Evolutionary conservation across 2,888 invertebrate species (phyloP), one percentile per base, ranked within the genome.

Genomic region (Athalia cordata): DNA sequence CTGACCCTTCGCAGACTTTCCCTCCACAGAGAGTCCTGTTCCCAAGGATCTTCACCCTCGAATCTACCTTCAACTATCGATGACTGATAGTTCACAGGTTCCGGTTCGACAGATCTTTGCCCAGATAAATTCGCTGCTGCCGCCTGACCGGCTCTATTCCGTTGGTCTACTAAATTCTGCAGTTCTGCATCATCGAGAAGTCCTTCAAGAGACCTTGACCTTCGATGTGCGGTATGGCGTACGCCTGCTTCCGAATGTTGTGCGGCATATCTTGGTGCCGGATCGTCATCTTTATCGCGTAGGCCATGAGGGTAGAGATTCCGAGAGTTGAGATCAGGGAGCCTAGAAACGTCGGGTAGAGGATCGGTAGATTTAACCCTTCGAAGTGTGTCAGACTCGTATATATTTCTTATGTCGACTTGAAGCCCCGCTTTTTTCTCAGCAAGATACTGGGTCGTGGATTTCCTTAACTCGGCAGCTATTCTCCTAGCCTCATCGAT

Each of bases 11-110:
- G 92, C 72, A 96, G 91, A 85, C 95, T 95, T 86, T 96, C 96
- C 78, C 95, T 92, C 96, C 96, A 96, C 50, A 96, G 91, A 6
- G 93, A 91, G 90, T 96, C 96, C 90, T 96, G 96, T 86, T 96
- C 96, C 96, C 96, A 96, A 59, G 95, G 92, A 87, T 95, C 94
- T 85, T 95, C 95, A 70, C 83, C 83, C 13, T 80, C 81, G 50
- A 83, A 85, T 13, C 81, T 77, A 29, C 78, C 80, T 4, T 79
- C 80, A 64, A 45, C 77, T 79, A 64, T 80, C 68, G 43, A 66
- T 66, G 67, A 72, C 52, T 78, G 6, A 77, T 50, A 9, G 77
- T 43, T n/a, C 61, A 55, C 5, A 78, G 52, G 29, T 43, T 77
- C 52, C 57, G 67, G 13, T 72, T 78, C 65, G 15, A 55, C 45